Conservation (phyloP, 2,797 vertebrate species). For the Gephyroberyx darwinii region DNA sequence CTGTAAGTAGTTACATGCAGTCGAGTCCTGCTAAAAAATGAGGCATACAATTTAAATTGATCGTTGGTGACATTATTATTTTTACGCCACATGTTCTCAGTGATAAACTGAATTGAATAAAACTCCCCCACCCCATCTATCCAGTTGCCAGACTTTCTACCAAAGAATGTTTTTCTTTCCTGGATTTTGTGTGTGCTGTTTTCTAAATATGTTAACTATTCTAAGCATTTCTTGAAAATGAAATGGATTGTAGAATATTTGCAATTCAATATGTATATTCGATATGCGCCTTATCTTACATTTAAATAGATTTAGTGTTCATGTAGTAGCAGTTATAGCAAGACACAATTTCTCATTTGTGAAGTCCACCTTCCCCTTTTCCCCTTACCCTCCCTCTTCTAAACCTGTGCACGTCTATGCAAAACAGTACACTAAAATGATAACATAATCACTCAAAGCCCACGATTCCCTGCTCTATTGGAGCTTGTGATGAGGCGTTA, state of each 20-base stretch:
- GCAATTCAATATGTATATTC: conserved; percentile 23
- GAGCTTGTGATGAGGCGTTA: conserved; percentile 85
- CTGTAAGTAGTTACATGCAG: conserved; percentile 24
- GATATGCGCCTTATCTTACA: conserved; percentile 14
- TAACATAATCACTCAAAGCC: conserved; percentile 84
- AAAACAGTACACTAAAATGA: conserved; percentile 82
- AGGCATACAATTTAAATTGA: conserved; percentile 50
- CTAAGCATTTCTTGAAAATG: conserved; percentile 7
- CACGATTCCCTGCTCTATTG: conserved; percentile 83
- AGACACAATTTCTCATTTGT: conserved; percentile 40
- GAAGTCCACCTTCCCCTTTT: conserved; percentile 31
- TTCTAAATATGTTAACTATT: conserved; percentile 32
- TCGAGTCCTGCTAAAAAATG: conserved; percentile 30
- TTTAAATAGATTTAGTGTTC: conserved; percentile 25
- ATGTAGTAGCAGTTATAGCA: neutral
- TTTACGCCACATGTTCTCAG: conserved; percentile 50
- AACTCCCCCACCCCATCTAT: conserved; percentile 38
- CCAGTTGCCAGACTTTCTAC: conserved; percentile 25
- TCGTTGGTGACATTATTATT: conserved; percentile 64
- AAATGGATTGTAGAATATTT: neutral
- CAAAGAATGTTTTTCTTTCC: conserved; percentile 4
- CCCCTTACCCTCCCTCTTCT: conserved; percentile 29
- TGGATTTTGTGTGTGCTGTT: conserved; percentile 18
- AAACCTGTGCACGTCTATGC: conserved; percentile 77
- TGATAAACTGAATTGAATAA: conserved; percentile 61